Conservation (phyloP, 2,797 vertebrate genomes). For the Hafferia zeledoni region DNA sequence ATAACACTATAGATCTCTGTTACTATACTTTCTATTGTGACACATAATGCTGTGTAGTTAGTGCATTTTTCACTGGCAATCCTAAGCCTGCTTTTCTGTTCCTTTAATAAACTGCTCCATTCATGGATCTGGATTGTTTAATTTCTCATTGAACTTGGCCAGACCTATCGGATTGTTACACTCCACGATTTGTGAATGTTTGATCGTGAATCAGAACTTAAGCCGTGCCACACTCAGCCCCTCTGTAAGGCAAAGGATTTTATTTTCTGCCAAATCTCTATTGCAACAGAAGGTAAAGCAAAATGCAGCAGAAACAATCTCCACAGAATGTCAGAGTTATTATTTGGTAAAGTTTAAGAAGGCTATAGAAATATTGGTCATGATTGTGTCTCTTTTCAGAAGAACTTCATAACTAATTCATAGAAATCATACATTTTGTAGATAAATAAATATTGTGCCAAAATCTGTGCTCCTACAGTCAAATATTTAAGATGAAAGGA, state of each 20-base stretch:
- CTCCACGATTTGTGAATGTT: not conserved
- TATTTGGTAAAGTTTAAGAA: not conserved
- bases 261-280: not conserved
- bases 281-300: not conserved
- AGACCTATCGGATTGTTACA: not conserved
- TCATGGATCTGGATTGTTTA: not conserved
- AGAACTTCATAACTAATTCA: not conserved
- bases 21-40: not conserved
- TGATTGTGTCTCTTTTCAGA: not conserved
- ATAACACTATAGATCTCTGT: not conserved
- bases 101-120: not conserved
- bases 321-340: not conserved
- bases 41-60: not conserved
- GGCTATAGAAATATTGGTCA: not conserved
- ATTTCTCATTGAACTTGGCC: not conserved
- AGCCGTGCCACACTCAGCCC: fast-evolving
- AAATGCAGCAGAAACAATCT: not conserved
- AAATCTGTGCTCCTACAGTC: not conserved
- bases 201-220: not conserved
- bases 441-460: not conserved
- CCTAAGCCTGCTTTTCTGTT: not conserved
- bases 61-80: not conserved
- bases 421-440: not conserved
- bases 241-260: not conserved
- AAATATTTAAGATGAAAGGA: not conserved